phyloP scores from a whole-genome alignment of 1,140 invertebrate genomes.

The Lamellibrachia luymesi region DNA sequence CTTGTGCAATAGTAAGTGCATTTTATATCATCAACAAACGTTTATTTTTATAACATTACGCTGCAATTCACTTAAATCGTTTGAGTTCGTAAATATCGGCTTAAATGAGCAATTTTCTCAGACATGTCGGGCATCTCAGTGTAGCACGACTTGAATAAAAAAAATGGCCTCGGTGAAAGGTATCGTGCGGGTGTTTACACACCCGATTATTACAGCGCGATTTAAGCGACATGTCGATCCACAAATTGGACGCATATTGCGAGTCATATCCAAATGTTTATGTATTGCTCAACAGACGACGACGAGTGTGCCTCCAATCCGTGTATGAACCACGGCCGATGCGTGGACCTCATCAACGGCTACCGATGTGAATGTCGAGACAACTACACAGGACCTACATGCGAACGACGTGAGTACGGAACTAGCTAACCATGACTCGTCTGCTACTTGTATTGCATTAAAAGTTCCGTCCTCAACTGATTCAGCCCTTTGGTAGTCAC shows the following conservation, averaged over 20 bases:
- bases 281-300: background rate
- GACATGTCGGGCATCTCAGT: background rate
- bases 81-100: too few relatives aligned
- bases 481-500: background rate
- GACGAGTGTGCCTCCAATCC: slow-evolving; percentile 19
- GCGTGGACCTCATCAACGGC: slow-evolving; percentile 17
- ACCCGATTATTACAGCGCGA: too few relatives aligned
- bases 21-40: background rate
- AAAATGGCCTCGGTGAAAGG: too few relatives aligned
- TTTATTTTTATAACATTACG: background rate
- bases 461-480: too few relatives aligned
- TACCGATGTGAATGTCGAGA: slow-evolving; percentile 22
- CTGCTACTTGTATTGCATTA: too few relatives aligned
- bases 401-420: slow-evolving; percentile 21
- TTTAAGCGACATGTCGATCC: too few relatives aligned
- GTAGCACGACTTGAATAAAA: background rate
- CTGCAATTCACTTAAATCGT: background rate
- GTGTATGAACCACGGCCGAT: slow-evolving; percentile 21
- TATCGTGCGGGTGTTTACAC: too few relatives aligned
- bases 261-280: background rate
- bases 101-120: background rate
- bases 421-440: background rate
- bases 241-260: too few relatives aligned
- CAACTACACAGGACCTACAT: slow-evolving; percentile 36
- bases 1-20: slow-evolving; percentile 19